Conservation (phyloP, 64 coral and sea anemone species). For the Stichodactyla mertensii region DNA sequence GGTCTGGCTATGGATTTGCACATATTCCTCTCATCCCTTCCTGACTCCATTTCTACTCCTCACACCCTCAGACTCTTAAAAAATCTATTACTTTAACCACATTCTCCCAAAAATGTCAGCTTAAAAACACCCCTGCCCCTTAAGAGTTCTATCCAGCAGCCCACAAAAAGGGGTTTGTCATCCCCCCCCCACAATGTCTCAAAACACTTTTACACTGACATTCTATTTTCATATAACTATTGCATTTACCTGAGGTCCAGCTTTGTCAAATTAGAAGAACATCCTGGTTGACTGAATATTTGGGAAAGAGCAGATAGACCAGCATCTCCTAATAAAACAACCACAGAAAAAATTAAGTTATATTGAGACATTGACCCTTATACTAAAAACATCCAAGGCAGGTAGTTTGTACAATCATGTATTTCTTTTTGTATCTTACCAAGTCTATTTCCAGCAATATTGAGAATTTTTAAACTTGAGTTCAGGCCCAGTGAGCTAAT, state of each 20-base stretch:
- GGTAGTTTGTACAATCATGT: neutral
- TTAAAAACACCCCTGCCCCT: too few species aligned
- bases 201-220: neutral
- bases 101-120: too few species aligned
- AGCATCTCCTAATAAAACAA: conserved; percentile 26
- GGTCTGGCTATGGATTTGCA: too few species aligned
- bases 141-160: too few species aligned
- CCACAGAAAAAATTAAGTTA: too few species aligned
- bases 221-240: neutral
- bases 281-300: conserved; percentile 41
- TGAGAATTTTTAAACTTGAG: conserved; percentile 24
- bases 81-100: too few species aligned
- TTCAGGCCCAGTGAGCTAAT: conserved; percentile 41
- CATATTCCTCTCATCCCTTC: too few species aligned
- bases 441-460: conserved; percentile 41
- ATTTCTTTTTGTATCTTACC: conserved; percentile 12
- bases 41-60: too few species aligned
- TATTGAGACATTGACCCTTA: too few species aligned
- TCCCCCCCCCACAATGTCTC: too few species aligned
- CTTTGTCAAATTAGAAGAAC: conserved; percentile 25
- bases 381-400: neutral
- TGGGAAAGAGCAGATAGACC: conserved; percentile 35
- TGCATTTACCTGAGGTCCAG: conserved; percentile 53
- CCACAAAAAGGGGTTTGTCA: too few species aligned
- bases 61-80: too few species aligned